Evolutionary conservation across 2,888 invertebrate species (phyloP), one percentile per base, ranked within the genome.

Genomic region (Tetranychus piercei): DNA sequence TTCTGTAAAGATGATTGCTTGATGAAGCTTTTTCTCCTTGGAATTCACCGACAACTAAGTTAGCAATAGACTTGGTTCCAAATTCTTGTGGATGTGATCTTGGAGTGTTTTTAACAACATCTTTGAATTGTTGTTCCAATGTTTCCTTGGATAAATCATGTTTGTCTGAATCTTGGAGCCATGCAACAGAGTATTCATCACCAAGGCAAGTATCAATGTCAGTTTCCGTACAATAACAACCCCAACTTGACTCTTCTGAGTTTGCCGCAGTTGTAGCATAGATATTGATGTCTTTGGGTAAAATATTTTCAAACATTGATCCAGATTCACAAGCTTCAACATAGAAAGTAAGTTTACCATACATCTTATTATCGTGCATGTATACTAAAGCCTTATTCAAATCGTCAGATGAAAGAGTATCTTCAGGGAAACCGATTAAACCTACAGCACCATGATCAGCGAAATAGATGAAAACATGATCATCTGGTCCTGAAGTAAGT

Each of bases 241-340:
- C 73, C 5, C 23, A 73, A 34, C 73, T 73, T 3, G 73, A 73
- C 79, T 87, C 86, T n/a, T 83, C 80, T 1, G 83, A 80, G 79
- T 86, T 86, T 20, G 87, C 84, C 45, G 87, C 87, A 15, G 87
- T 86, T 67, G 86, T 84, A 4, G 85, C 87, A 81, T 85, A 86
- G 72, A 87, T 86, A 78, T 85, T 84, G 77, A 84, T 82, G 79
- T 85, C 81, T 22, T 82, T 81, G 0, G 85, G 82, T 44, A 87
- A 81, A 15, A 86, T 79, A 44, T 82, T 80, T 66, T 85, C 82
- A 81, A 87, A 87, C 86, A 87, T 87, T 6, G 87, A 87, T 22
- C 87, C 87, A 64, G 86, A 85, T 78, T 87, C 85, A 81, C 87
- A 87, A 1, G 87, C 86, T 80, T 87, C 87, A 75, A 87, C 80